Base-by-base conservation (phyloP, 2,888 invertebrate species). In the Gisinianus flammeolus region DNA sequence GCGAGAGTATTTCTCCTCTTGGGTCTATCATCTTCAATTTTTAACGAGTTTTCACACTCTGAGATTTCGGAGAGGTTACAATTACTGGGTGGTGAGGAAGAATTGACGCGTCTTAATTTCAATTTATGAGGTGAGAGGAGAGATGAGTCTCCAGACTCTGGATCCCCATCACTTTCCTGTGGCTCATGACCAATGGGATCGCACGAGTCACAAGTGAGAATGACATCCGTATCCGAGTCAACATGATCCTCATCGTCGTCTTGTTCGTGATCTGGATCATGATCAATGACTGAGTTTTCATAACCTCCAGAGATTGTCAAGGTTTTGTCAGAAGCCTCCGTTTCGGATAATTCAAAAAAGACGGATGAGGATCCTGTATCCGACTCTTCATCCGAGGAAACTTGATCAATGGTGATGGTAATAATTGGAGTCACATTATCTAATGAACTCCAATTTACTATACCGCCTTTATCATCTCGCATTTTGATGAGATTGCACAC, bases 1-100 rank as follows among this genome's bases (percentile, higher is more conserved):
- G 83, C 85, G 52, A 85, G 81, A 6, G 85, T 83, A 76, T 83
- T 85, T 73, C 85, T 83, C 72, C 85, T 71, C 76, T 79, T 79
- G 12, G 85, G 83, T 77, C 81, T 83, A 28, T 70, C 79, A 35
- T 81, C 82, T 75, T 82, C 83, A 67, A 82, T 79, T 75, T 83
- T 85, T 24, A 83, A 75, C 33, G 79, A 76, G 64, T 69, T 62
- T 24, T 77, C 81, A n/a, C 79, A 77, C 74, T 82, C 83, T 35
- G 79, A 79, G 19, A 80, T 80, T 30, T 83, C 84, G 5, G 83
- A 83, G 58, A 84, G 78, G 80, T 81, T 82, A 58, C 80, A 79
- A 70, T 83, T 76, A 73, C 81, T 81, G 10, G 80, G 83, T n/a
- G n/a, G n/a, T 52, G 54, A 58, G 54, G 83, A 79, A 33, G 82